Conservation (phyloP, 2,797 vertebrate genomes). For the Heliangelus exortis region DNA sequence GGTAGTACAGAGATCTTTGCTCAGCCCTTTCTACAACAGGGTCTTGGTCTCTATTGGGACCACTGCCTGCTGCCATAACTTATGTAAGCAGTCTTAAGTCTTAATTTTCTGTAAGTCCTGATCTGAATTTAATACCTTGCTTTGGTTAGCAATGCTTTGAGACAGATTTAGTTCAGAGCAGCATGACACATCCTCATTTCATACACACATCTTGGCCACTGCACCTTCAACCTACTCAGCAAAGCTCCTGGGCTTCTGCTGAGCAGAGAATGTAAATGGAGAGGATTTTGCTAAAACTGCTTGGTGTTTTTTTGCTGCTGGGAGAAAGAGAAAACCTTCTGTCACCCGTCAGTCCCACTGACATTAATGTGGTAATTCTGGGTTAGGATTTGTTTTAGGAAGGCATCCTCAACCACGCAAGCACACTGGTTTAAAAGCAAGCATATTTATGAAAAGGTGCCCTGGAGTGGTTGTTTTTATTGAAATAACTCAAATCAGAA, state of each 20-base stretch:
- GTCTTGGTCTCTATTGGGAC: not conserved
- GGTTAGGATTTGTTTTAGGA: constrained; percentile 22
- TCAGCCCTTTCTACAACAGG: not conserved
- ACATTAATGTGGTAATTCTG: constrained; percentile 24
- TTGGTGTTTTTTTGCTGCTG: not conserved
- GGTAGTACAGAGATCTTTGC: not conserved
- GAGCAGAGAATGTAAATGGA: not conserved
- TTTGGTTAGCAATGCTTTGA: not conserved
- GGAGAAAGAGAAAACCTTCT: not conserved
- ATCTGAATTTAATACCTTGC: not conserved
- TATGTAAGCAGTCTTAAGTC: not conserved
- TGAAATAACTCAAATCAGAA: not conserved
- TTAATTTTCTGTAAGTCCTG: not conserved
- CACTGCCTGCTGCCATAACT: not conserved
- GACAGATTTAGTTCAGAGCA: not conserved
- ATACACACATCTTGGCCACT: not conserved
- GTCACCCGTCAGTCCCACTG: constrained; percentile 31
- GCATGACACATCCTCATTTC: not conserved
- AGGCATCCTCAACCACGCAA: not conserved
- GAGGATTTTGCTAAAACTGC: not conserved
- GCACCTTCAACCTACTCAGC: not conserved
- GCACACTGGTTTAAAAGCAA: not conserved
- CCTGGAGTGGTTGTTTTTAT: constrained; percentile 3
- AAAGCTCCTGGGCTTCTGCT: constrained; percentile 1
- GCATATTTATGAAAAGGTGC: not conserved